Conservation (phyloP, 2,888 invertebrate species). For the Coronaproctus castanopsis region DNA sequence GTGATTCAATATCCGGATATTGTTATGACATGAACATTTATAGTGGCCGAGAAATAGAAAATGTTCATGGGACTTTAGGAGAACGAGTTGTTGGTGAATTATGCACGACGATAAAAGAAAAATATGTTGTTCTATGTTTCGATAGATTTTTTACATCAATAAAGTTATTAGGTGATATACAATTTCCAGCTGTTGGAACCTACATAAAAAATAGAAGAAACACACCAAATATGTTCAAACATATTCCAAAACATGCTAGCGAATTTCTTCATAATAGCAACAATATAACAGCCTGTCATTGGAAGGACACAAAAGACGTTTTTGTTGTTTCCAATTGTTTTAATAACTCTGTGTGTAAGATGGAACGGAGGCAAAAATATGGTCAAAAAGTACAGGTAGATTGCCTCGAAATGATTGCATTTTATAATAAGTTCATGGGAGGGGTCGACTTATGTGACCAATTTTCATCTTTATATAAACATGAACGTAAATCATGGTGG, state of each 20-base stretch:
- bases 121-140: slow-evolving; percentile 7
- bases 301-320: slow-evolving; percentile 5
- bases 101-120: slow-evolving; percentile 6
- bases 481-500: slow-evolving; percentile 22
- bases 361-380: neutral
- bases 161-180: neutral
- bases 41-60: slow-evolving; percentile 10
- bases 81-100: slow-evolving; percentile 15
- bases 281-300: neutral
- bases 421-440: slow-evolving; percentile 20
- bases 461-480: slow-evolving; percentile 20
- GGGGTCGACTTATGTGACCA: slow-evolving; percentile 23
- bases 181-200: slow-evolving; percentile 6
- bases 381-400: too few species aligned
- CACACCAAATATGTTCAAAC: neutral
- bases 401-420: slow-evolving; percentile 17
- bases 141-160: slow-evolving; percentile 14
- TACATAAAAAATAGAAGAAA: slow-evolving; percentile 6
- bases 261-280: neutral
- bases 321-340: neutral
- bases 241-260: neutral
- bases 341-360: neutral
- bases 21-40: slow-evolving; percentile 16
- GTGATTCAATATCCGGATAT: slow-evolving; percentile 10
- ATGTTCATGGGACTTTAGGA: slow-evolving; percentile 11